Evolutionary conservation across 2,888 invertebrate species (phyloP), one percentile per base, ranked within the genome.

Genomic region (Busseola fusca): DNA sequence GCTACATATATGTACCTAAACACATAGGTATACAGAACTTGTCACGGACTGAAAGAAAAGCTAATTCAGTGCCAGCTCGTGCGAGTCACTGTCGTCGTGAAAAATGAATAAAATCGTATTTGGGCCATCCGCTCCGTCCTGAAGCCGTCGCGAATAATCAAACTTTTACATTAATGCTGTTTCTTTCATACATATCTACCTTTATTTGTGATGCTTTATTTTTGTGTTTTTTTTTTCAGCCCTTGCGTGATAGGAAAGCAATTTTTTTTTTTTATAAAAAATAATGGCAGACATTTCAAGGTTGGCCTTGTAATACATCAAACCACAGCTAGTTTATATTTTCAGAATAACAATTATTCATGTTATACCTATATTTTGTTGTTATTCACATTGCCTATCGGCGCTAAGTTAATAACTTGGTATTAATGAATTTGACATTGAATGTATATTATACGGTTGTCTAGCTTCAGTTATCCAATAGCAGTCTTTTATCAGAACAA

Each of bases 61-160:
- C 84, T 83, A 89, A 91, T 91, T 89, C 93, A 91, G 95, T 95
- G 87, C 95, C 95, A 95, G 93, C 88, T 86, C 85, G 95, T 94
- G 84, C 95, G 87, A 92, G 94, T 91, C 94, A 85, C 94, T 93
- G 94, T 92, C 90, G 90, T 87, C 91, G 83, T 95, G 94, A 95
- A 95, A 95, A 95, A 95, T 95, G 92, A 93, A 94, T 94, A 93
- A 94, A 94, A 91, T 91, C 84, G 90, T 91, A 93, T 94, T 91
- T 90, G 91, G 93, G 94, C 90, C 94, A 91, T 87, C 89, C 88
- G 86, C 83, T 84, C 83, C 83, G 86, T 88, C 85, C 86, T 83
- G 84, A 84, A 88, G 88, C 86, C 87, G 88, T 90, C 78, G 89
- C 90, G 77, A 89, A 90, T 86, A 82, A 82, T 80, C 77, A 75